Base-by-base conservation (phyloP, 2,888 invertebrate species). In the Nymphalis c-album region DNA sequence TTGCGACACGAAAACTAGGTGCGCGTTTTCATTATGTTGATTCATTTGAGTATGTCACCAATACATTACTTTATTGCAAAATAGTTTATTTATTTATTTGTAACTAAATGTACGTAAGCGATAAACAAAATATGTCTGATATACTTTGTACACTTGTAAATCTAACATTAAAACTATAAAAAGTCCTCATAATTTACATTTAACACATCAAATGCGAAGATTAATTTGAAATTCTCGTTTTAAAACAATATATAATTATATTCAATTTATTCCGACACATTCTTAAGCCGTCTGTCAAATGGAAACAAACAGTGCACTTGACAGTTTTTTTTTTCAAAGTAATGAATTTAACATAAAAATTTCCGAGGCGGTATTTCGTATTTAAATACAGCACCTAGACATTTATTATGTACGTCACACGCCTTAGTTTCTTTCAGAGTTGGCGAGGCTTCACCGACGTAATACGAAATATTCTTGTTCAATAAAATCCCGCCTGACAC, bases 401-500 rank as follows among this genome's bases (percentile, higher is more conserved):
- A 40, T 64, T 70, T 70, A 67, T 70, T 70, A 70, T 64, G 70
- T 61, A 22, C 59, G 70, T 70, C 70, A 70, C 67, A 64, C 40
- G 51, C 59, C 67, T 50, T 35, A 62, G 64, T 67, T 69, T 61
- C 67, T 62, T 64, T 57, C 40, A 59, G 61, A 46, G 48, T 63
- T 26, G 62, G 63, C 20, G 55, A 60, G 47, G 18, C 31, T 58
- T 13, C 40, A 51, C 60, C 40, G 63, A 64, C 63, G 58, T 61
- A 64, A 64, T 51, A 53, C 47, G 51, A 63, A 60, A 61, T 47
- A 57, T 51, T 66, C 50, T 55, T 50, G 40, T 51, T 53, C 57
- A 67, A 67, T 67, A 67, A 67, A 67, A 63, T 63, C 60, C 17
- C 50, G 55, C 48, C 46, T 67, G 40, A 63, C 63, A 69, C 60